phyloP scores from a whole-genome alignment of 2,797 vertebrate genomes.

The Australoheros facetus region DNA sequence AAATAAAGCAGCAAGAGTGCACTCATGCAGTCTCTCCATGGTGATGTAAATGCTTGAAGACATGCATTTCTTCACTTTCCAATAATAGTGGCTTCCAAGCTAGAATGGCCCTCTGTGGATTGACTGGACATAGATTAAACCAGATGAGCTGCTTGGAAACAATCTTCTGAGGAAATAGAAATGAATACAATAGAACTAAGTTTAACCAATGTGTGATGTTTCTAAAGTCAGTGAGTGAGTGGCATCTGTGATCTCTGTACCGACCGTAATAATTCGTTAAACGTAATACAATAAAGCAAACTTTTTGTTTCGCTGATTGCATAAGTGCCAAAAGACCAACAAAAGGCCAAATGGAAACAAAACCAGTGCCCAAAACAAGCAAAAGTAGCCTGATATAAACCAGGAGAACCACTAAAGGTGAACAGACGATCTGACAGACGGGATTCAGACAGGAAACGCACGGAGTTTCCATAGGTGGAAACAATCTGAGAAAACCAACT shows the following conservation, averaged over 20 bases:
- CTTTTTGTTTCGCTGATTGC: neutral
- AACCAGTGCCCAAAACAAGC: no score
- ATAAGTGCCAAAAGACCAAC: neutral
- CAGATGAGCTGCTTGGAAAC: no score
- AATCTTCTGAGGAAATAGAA: no score
- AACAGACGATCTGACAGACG: neutral
- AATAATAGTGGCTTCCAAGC: neutral
- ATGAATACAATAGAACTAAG: no score
- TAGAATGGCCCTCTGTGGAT: neutral
- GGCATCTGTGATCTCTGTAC: no score
- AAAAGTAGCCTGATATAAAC: neutral
- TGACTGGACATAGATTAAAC: neutral
- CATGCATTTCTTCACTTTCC: neutral
- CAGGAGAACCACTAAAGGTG: neutral
- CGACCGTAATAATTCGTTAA: neutral
- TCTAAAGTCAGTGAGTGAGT: no score
- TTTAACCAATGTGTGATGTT: no score
- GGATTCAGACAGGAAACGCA: neutral
- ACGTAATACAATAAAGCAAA: neutral
- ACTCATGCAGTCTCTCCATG: accelerated
- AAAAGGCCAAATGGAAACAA: no score
- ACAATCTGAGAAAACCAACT: neutral
- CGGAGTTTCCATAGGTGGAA: neutral
- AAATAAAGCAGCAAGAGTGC: neutral
- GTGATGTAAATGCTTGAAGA: neutral